Evolutionary conservation across 2,888 invertebrate species (phyloP), one percentile per base, ranked within the genome.

Genomic region (Taenaris catops): DNA sequence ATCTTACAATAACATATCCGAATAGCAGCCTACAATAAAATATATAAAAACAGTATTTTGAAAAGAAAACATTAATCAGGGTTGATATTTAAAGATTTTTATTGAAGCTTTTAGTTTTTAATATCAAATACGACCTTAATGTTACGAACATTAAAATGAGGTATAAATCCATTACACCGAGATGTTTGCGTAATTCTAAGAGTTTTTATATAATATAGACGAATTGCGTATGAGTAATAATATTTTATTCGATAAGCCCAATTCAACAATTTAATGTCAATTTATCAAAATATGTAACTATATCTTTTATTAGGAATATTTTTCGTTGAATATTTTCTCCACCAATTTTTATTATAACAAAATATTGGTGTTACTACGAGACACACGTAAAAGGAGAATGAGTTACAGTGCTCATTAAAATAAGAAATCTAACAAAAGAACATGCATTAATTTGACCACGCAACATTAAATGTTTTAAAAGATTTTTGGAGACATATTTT

Each of bases 261-360:
- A 66, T 53, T 59, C 58, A 66, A 66, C 53, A 58, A 50, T 63
- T 60, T 56, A 62, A 68, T 56, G 51, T 64, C 59, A 49, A 53
- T 59, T 67, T 72, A 71, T 58, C 62, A 76, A 76, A 73, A 73
- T 74, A 71, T 64, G 55, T 60, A 59, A 57, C 55, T 53, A 53
- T 53, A 52, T 67, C 48, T 53, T 44, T 48, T 50, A 49, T 58
- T 62, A 54, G 54, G 59, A 62, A 63, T 55, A 39, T 48, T 49
- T 40, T 65, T 69, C 63, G 67, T 63, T 67, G 65, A 57, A 53
- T 51, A 40, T 40, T 46, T 47, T 37, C 41, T 35, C 39, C 33
- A 39, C 40, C 42, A 45, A 46, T 47, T n/a, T n/a, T n/a, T 35
- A 34, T 27, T 35, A 24, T 35, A 20, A 23, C 26, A 46, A 9